A percentile compares a stretch with the other conserved stretches of the same genome.
Conservation (phyloP, 2,888 invertebrate species). For the Drosophila lacicola region DNA sequence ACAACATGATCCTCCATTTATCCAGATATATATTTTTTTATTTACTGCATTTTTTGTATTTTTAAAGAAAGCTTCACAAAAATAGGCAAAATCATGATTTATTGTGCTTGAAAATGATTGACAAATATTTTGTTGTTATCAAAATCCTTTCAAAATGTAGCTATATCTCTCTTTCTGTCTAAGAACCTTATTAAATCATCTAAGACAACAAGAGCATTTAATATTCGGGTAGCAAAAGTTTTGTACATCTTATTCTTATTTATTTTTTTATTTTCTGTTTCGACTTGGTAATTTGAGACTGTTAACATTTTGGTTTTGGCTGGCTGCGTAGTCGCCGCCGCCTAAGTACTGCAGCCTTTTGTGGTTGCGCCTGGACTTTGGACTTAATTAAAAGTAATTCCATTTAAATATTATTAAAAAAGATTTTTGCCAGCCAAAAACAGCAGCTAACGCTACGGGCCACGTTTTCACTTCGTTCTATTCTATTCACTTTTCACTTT, state of each 20-base stretch:
- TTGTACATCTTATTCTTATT: conserved; percentile 1
- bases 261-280: conserved; percentile 29
- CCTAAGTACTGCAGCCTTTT: conserved; percentile 52
- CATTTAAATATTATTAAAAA: conserved; percentile 71
- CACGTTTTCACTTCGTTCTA: conserved; percentile 43
- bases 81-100: no score
- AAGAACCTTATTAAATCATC: not conserved
- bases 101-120: no score
- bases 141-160: no score
- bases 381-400: conserved; percentile 77
- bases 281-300: conserved; percentile 72
- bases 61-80: no score
- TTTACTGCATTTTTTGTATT: no score
- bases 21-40: no score
- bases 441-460: conserved; percentile 29
- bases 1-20: no score
- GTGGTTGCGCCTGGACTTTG: conserved; percentile 59
- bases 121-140: no score
- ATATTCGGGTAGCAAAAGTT: not conserved
- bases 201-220: conserved; percentile 1
- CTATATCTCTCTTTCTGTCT: not conserved
- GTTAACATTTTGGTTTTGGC: conserved; percentile 63
- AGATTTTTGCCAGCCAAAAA: conserved; percentile 50
- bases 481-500: conserved; percentile 6
- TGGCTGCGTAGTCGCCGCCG: conserved; percentile 35